Evolutionary conservation across 2,113 vertebrate genomes (phyloP), one percentile per base, ranked within the genome.

Genomic region (Chroicocephalus ridibundus): DNA sequence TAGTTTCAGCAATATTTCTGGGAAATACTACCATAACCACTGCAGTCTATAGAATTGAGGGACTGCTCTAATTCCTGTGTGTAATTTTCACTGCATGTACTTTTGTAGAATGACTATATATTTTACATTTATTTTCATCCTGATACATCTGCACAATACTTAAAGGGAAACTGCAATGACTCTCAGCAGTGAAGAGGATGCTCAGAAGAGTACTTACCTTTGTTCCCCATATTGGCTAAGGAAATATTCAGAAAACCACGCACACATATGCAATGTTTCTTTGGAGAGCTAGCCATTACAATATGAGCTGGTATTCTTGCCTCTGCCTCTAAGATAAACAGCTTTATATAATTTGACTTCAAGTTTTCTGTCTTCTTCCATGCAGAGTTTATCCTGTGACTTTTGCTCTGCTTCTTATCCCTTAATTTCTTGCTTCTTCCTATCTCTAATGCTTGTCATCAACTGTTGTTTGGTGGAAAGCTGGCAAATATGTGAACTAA

Each of bases 381-480:
- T 15, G 11, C 24, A 18, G 38, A 54, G 12, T 86, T 88, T 60
- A 78, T 88, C 34, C 32, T 36, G 26, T 62, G 77, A 64, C 32
- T 81, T 81, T 25, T 75, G 44, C 72, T 44, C 29, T 76, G 60
- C 36, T 92, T 42, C 52, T 83, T 84, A 86, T 76, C 54, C 80
- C n/a, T 90, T 78, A 71, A 72, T 94, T 93, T 93, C 65, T 94
- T 84, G 49, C 15, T 76, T 24, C 36, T 83, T 92, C 42, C 36
- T n/a, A 15, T 74, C 36, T 83, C 44, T 83, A 55, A 81, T 34
- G 40, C 65, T 84, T 22, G 77, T 71, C 69, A 86, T 94, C 88
- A 72, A 15, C 77, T 94, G 61, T 77, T 89, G 21, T 92, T 94
- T 47, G 81, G 75, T 91, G 58, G 79, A 88, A 93, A 90, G 74